Base-by-base conservation (phyloP, 2,797 vertebrate genomes). In the Adrianichthys oophorus region DNA sequence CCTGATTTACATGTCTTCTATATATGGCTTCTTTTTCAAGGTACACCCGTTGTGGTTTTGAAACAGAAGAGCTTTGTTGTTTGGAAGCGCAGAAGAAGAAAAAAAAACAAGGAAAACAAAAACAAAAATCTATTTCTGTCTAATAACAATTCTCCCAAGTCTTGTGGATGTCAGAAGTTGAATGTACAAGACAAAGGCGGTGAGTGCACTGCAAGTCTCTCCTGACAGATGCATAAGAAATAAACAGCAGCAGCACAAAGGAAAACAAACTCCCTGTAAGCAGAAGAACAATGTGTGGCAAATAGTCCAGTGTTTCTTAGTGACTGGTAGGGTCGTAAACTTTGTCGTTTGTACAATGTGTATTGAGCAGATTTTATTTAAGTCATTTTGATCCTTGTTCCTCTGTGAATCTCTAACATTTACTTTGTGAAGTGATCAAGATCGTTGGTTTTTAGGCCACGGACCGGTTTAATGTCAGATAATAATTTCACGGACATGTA, bases 101-200 rank as follows among this genome's bases (percentile, higher is more conserved):
- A 65, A 47, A 51, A 63, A 71, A 40, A 70, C 53, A 41, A 68
- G 26, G 61, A 82, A 80, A 87, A 78, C 62, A 80, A 87, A 89
- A 83, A 78, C 80, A 72, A 60, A 72, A 76, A 62, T 88, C 85
- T 92, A 89, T 91, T 92, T 91, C 82, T 87, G 87, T 85, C 83
- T 40, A 82, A 83, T 66, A 68, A 90, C 83, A 90, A 89, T 78
- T 83, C 89, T 90, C 85, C 68, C 77, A 83, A 87, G 88, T 88
- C 72, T 88, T 53, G 59, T 45, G 60, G 71, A 83, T 88, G 82
- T 87, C 87, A 90, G 84, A 87, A 87, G 89, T 85, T 85, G 82
- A 83, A 86, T 89, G 90, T 86, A 86, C 80, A 86, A 89, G 87
- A 90, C 85, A 87, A 89, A 90, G 85, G 78, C 82, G 78, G 76